Evolutionary conservation across 1,140 invertebrate genomes (phyloP), one percentile per base, ranked within the genome.

Genomic region (Megalopta genalis): DNA sequence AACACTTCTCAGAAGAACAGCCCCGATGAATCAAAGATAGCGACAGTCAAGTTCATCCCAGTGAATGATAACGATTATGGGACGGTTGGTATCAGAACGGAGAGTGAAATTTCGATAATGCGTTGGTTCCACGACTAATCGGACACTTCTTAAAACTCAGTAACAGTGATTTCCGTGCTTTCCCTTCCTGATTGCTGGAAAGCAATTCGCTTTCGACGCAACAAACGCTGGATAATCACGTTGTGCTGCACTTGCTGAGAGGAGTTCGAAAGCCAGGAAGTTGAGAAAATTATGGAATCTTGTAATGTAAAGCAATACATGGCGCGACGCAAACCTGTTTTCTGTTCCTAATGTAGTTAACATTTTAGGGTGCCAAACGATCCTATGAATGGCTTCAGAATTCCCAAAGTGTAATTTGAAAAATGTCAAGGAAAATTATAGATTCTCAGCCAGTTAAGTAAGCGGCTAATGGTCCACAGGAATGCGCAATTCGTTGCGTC

Each of bases 151-250:
- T 46, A 10, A 46, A 54, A 25, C 23, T 8, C 14, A 39, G 42
- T 18, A 77, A 70, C 10, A 18, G 27, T 16, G 42, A 54, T 72
- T 77, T 64, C 68, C 68, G 63, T 62, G 49, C 68, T 78, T 78
- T 78, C 68, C 69, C 69, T 78, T 72, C 76, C 60, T 64, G 60
- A 54, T 72, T 16, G 16, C 21, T 77, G 68, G 76, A 72, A 72
- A 78, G 37, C 52, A n/a, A 65, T 64, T 78, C 69, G 27, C 76
- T 71, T 72, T 77, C 76, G 18, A 60, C 42, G 74, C 65, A 9
- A 39, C 18, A 3, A 52, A 10, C n/a, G 10, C 8, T 23, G 23
- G 12, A 52, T 63, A 77, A 70, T 69, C 65, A 14, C 42, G 42
- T 25, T 1, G n/a, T 32, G 46, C 32, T n/a, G 37, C 23, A 25